Base-by-base conservation (phyloP, 2,797 vertebrate genomes). In the Florisuga fusca region DNA sequence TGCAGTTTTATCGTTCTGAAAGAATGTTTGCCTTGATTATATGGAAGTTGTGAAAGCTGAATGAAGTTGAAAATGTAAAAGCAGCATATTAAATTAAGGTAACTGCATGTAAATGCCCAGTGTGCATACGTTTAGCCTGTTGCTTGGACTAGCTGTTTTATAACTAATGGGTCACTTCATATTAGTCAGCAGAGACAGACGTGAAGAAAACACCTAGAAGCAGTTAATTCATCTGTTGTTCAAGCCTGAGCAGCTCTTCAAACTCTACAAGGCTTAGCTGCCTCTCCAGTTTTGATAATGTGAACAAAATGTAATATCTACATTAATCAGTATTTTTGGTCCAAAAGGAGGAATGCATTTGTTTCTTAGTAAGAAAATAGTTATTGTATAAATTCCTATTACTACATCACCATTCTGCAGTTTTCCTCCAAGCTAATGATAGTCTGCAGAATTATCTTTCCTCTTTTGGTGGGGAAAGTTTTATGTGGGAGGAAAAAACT, bases 311-410 rank as follows among this genome's bases (percentile, higher is more conserved):
- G 98, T 98, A 98, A 97, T 97, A 98, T 98, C 95, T 97, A 96
- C 94, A 87, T 98, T 98, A 98, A 98, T 93, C 82, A 98, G 54
- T 75, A 97, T 97, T 98, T 98, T 97, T 98, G 97, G 96, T 96
- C 96, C 97, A 97, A 97, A 97, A 87, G 96, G 97, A 95, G 97
- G 97, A 98, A 98, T 98, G 97, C 93, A 97, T 98, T 98, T 98
- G 97, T 98, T 98, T 98, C 98, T 98, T 98, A 98, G 98, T 98
- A 98, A 98, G 97, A 97, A 98, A 98, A 97, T 98, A 98, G 98
- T 98, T 98, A 97, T 97, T 98, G 97, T 98, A 95, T 98, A 97
- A 98, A 98, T 90, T 97, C 92, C 94, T 98, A 97, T 97, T 96
- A 96, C 98, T 98, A 88, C 94, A 94, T 98, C 81, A 96, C 89